phyloP scores from a whole-genome alignment of 1,140 invertebrate genomes.

The Drosophila kohkoa region DNA sequence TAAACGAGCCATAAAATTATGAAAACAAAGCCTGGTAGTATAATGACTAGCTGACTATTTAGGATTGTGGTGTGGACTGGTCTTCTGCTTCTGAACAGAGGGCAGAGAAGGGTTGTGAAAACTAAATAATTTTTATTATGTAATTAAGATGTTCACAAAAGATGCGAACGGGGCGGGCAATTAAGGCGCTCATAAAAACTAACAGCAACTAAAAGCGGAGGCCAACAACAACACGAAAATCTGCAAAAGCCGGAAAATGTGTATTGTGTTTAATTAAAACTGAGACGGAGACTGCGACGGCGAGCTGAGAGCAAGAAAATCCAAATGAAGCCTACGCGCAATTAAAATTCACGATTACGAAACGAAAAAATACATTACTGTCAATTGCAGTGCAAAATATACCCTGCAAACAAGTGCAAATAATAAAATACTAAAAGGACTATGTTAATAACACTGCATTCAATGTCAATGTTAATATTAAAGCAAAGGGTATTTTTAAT shows the following conservation, averaged over 20 bases:
- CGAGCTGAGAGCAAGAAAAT: slow-evolving; percentile 48
- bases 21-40: slow-evolving; percentile 20
- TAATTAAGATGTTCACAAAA: slow-evolving; percentile 80
- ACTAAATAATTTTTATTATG: slow-evolving; percentile 81
- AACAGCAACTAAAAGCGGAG: slow-evolving; percentile 44
- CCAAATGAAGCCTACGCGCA: slow-evolving; percentile 79
- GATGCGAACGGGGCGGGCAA: slow-evolving; percentile 60
- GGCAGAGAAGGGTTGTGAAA: slow-evolving; percentile 54
- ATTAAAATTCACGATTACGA: slow-evolving; percentile 75
- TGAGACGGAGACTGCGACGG: slow-evolving; percentile 24
- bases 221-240: slow-evolving; percentile 57
- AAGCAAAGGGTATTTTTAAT: not conserved
- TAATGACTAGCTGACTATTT: slow-evolving; percentile 7
- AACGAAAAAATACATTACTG: slow-evolving; percentile 1
- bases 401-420: not conserved
- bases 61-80: slow-evolving; percentile 6
- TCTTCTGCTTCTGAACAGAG: not conserved
- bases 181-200: slow-evolving; percentile 59
- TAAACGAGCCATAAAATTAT: slow-evolving; percentile 82
- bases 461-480: not conserved
- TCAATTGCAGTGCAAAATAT: slow-evolving; percentile 3
- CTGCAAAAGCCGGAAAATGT: slow-evolving; percentile 79
- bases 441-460: not conserved
- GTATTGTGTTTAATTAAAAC: slow-evolving; percentile 79
- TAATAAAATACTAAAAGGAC: not conserved